These are phyloP conservation scores for Heliocidaris tuberculata DNA, from an alignment of 35 echinoderm and acorn worm species.

Conservation along the genomic window DNA sequence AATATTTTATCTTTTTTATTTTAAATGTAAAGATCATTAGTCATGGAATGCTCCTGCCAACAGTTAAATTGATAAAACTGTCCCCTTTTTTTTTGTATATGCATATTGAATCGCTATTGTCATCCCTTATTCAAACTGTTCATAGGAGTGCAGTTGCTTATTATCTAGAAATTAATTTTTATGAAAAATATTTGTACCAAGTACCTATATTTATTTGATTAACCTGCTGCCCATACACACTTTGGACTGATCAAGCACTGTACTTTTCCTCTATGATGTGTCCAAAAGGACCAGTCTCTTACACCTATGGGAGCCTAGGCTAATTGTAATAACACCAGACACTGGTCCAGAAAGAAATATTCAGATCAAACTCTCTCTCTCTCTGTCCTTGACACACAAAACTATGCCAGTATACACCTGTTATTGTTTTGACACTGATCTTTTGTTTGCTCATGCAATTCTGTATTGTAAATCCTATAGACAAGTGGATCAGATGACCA, in stretches of 20 bases:
- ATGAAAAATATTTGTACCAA: not conserved
- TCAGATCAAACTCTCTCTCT: not conserved
- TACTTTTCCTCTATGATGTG: not conserved
- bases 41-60: too few species aligned
- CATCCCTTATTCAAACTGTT: too few species aligned
- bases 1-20: too few species aligned
- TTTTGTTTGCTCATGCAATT: not conserved
- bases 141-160: too few species aligned
- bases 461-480: not conserved
- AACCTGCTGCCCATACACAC: not conserved
- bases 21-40: too few species aligned
- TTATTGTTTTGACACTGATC: not conserved
- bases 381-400: not conserved
- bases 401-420: not conserved
- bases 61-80: too few species aligned
- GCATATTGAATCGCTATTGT: too few species aligned
- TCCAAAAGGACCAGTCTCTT: not conserved
- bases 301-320: not conserved
- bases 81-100: too few species aligned
- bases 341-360: not conserved
- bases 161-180: too few species aligned
- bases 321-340: not conserved
- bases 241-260: not conserved
- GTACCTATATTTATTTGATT: not conserved
- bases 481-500: not conserved